A percentile compares a stretch with the other conserved stretches of the same genome.
phyloP scores from a whole-genome alignment of 1,140 invertebrate genomes.

The Drosophila pallidifrons region DNA sequence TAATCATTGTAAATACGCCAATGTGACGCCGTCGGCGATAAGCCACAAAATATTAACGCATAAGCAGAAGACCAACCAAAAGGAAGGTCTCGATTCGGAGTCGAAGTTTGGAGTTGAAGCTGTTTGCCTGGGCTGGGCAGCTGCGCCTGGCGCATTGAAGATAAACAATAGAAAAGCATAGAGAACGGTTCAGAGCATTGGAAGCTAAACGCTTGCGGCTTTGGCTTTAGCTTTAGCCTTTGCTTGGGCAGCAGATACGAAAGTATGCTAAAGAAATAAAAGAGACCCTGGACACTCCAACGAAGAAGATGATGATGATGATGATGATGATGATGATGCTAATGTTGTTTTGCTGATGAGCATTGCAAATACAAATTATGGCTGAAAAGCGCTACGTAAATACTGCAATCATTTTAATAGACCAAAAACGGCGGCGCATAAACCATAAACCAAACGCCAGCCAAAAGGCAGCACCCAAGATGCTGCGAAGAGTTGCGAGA shows the following conservation, averaged over 20 bases:
- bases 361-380: slow-evolving; percentile 81
- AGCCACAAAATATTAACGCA: slow-evolving; percentile 74
- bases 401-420: slow-evolving; percentile 84
- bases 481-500: neutral
- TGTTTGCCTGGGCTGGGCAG: neutral
- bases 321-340: slow-evolving; percentile 64
- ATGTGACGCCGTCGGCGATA: slow-evolving; percentile 72
- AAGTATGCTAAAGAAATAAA: slow-evolving; percentile 40
- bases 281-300: slow-evolving; percentile 46
- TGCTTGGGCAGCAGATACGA: slow-evolving; percentile 36
- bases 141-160: slow-evolving; percentile 57
- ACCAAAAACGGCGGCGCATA: slow-evolving; percentile 83
- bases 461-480: neutral
- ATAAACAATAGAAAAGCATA: slow-evolving; percentile 82
- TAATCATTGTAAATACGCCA: slow-evolving; percentile 80
- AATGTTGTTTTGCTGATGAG: slow-evolving; percentile 45
- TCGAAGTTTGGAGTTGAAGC: neutral
- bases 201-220: slow-evolving; percentile 57
- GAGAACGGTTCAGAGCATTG: slow-evolving; percentile 62
- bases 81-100: neutral
- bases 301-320: slow-evolving; percentile 57
- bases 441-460: slow-evolving; percentile 81
- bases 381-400: slow-evolving; percentile 80
- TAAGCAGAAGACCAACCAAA: neutral
- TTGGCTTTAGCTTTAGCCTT: neutral